Conservation (phyloP, 2,888 invertebrate genomes). For the Tupiocoris notatus region DNA sequence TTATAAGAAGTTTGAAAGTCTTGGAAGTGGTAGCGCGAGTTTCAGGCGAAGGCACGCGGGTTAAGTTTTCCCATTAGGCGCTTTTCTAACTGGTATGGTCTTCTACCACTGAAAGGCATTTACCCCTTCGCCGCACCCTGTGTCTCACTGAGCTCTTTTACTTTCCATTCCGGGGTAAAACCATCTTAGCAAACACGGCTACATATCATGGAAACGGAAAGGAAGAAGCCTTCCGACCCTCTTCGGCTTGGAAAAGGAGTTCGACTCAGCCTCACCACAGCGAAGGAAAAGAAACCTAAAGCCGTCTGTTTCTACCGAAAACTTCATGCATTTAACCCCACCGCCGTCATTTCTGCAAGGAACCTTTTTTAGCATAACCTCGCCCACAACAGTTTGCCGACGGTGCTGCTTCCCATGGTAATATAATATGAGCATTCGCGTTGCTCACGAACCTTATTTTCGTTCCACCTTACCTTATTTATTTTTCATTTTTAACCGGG, state of each 20-base stretch:
- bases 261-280: no score
- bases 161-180: neutral
- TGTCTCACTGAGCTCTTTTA: neutral
- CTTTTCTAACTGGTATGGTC: neutral
- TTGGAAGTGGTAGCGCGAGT: neutral
- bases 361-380: neutral
- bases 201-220: neutral
- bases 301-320: neutral
- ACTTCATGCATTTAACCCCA: neutral
- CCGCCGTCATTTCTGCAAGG: neutral
- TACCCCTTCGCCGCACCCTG: neutral
- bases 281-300: neutral
- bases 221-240: neutral
- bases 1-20: neutral
- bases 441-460: neutral
- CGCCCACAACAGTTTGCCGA: neutral
- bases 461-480: neutral
- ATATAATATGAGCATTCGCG: neutral
- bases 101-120: neutral
- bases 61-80: neutral
- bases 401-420: neutral
- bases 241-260: neutral
- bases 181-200: neutral
- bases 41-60: neutral
- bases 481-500: neutral